Conservation (phyloP, 2,797 vertebrate genomes). For the Chanos chanos region DNA sequence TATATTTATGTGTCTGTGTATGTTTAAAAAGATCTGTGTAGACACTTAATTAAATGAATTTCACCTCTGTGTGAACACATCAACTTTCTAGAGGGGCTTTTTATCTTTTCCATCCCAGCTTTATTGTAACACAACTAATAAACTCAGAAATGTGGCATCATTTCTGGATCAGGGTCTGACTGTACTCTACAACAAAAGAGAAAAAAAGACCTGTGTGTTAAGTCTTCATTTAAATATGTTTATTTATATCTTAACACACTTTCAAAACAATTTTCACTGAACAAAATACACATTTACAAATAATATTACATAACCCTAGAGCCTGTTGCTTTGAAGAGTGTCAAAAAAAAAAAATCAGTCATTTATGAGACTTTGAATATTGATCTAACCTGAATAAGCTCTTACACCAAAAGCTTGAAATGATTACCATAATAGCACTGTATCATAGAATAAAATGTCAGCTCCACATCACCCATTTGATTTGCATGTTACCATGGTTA, state of each 20-base stretch:
- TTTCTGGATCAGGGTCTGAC: too few relatives aligned
- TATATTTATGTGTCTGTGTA: too few relatives aligned
- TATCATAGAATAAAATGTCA: slow-evolving; percentile 15
- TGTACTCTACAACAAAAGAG: not conserved
- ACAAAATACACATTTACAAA: slow-evolving; percentile 32
- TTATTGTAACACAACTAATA: too few relatives aligned
- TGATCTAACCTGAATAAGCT: not conserved
- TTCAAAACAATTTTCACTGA: slow-evolving; percentile 27
- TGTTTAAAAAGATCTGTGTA: too few relatives aligned
- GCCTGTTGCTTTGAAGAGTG: not conserved
- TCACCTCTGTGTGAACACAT: too few relatives aligned
- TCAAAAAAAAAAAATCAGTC: not conserved
- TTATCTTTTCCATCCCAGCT: too few relatives aligned
- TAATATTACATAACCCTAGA: slow-evolving; percentile 12
- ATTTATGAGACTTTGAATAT: not conserved
- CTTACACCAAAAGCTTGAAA: not conserved
- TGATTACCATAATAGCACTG: not conserved
- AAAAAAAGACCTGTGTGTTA: not conserved
- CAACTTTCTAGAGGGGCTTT: too few relatives aligned
- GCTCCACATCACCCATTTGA: too few relatives aligned
- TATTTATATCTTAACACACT: slow-evolving; percentile 23
- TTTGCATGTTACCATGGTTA: too few relatives aligned
- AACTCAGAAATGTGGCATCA: too few relatives aligned
- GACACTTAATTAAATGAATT: too few relatives aligned
- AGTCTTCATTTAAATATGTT: slow-evolving; percentile 25